Percentiles rank a stretch among this genome's conserved stretches.
Evolutionary conservation across 1,140 invertebrate genomes (phyloP).

Genomic region (Bombus breviceps): DNA sequence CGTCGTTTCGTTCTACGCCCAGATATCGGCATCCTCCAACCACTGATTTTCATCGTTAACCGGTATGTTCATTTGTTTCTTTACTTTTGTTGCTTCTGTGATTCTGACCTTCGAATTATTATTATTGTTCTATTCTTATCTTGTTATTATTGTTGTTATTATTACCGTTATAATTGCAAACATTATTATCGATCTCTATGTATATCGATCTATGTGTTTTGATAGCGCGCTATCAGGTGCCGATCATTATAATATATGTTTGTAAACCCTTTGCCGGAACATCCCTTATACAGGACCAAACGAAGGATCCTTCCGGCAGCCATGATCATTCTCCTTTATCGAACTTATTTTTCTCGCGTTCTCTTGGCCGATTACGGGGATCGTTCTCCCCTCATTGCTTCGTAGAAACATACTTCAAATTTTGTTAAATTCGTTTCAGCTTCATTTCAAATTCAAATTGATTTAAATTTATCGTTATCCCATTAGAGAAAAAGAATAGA

Average conservation of each 20-base stretch:
- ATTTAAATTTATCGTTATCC: not conserved
- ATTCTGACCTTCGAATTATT: constrained; percentile 66
- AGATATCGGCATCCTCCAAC: constrained; percentile 79
- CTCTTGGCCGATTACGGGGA: constrained; percentile 14
- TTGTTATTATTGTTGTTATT: constrained; percentile 70
- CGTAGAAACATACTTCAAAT: not conserved
- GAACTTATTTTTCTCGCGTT: constrained; percentile 2
- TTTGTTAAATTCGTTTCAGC: not conserved
- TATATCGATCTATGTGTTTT: constrained; percentile 51
- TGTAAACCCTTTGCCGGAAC: constrained; percentile 12
- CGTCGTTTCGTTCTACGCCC: constrained; percentile 79
- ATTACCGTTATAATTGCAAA: constrained; percentile 63
- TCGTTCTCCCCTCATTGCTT: not conserved
- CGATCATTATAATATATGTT: constrained; percentile 58
- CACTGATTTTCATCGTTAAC: constrained; percentile 83
- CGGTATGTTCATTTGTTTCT: constrained; percentile 83
- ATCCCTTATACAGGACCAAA: constrained; percentile 26
- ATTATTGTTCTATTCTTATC: constrained; percentile 70
- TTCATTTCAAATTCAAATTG: not conserved
- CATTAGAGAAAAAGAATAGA: not conserved
- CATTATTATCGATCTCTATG: constrained; percentile 59
- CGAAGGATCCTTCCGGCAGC: constrained; percentile 33
- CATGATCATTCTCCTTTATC: constrained; percentile 8
- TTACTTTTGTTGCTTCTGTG: constrained; percentile 79
- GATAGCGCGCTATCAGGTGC: constrained; percentile 37